These are phyloP conservation scores for Cephus cinctus DNA, from an alignment of 1,140 invertebrate genomes.

Conservation along the genomic window DNA sequence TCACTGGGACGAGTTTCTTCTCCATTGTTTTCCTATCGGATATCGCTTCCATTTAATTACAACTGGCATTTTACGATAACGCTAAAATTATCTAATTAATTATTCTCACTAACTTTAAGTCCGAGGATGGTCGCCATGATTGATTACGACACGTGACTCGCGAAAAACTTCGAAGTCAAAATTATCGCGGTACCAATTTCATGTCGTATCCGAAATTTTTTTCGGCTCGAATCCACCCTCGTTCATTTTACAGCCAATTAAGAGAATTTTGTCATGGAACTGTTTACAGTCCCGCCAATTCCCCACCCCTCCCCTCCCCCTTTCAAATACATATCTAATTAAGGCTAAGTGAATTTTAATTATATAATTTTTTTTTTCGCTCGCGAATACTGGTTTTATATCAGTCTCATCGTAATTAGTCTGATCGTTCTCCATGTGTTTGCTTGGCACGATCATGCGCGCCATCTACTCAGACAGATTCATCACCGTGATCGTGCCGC, in stretches of 20 bases:
- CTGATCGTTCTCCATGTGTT: conserved; percentile 9
- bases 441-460: too few species aligned
- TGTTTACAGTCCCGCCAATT: conserved; percentile 15
- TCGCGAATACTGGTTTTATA: conserved; percentile 52
- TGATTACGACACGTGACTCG: background rate
- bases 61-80: conserved; percentile 53
- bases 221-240: background rate
- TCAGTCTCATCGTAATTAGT: conserved; percentile 52
- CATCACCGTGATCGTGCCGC: conserved; percentile 7
- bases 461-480: too few species aligned
- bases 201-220: conserved; percentile 7
- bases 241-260: conserved; percentile 47
- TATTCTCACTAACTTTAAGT: conserved; percentile 48
- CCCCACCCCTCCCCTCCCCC: too few species aligned
- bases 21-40: conserved; percentile 13
- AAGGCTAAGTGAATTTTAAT: conserved; percentile 43
- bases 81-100: conserved; percentile 51
- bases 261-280: conserved; percentile 37
- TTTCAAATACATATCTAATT: conserved; percentile 46
- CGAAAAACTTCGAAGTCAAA: conserved; percentile 8
- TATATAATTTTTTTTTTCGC: conserved; percentile 24
- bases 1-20: conserved; percentile 32
- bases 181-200: conserved; percentile 11
- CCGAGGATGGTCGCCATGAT: conserved; percentile 19
- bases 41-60: conserved; percentile 32